These are phyloP conservation scores for Pangasius sanitwongsei DNA, from an alignment of 2,797 vertebrate genomes.

Conservation along the genomic window DNA sequence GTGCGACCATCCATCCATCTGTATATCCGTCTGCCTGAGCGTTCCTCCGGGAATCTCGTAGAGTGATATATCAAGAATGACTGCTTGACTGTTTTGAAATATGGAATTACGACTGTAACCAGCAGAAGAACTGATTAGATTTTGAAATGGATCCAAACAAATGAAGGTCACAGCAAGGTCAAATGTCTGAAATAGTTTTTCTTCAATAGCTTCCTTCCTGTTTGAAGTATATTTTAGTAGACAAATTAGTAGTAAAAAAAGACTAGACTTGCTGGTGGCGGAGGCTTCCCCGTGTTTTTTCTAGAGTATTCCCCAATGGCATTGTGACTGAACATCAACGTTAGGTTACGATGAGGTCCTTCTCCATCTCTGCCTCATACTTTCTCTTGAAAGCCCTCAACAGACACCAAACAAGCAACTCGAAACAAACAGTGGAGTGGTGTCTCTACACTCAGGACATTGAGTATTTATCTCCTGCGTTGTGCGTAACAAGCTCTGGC, in stretches of 20 bases:
- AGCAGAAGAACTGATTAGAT: background rate
- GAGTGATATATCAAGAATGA: too few species aligned
- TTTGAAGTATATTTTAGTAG: background rate
- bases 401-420: slow-evolving; percentile 39
- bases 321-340: slow-evolving; percentile 41
- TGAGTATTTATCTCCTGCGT: slow-evolving; percentile 53
- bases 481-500: slow-evolving; percentile 42
- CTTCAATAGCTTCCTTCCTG: background rate
- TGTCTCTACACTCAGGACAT: slow-evolving; percentile 32
- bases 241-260: background rate
- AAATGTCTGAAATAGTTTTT: background rate
- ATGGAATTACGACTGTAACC: background rate
- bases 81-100: background rate
- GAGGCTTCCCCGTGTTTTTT: background rate
- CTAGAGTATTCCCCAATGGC: slow-evolving; percentile 5
- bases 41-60: background rate
- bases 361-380: slow-evolving; percentile 23
- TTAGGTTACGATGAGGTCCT: slow-evolving; percentile 13
- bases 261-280: background rate
- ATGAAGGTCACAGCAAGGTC: background rate
- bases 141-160: background rate
- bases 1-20: background rate
- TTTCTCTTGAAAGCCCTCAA: slow-evolving; percentile 36
- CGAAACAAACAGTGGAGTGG: slow-evolving; percentile 34
- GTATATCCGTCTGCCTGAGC: background rate